Conservation (phyloP, 2,888 invertebrate genomes). For the Hylaea fasciaria region DNA sequence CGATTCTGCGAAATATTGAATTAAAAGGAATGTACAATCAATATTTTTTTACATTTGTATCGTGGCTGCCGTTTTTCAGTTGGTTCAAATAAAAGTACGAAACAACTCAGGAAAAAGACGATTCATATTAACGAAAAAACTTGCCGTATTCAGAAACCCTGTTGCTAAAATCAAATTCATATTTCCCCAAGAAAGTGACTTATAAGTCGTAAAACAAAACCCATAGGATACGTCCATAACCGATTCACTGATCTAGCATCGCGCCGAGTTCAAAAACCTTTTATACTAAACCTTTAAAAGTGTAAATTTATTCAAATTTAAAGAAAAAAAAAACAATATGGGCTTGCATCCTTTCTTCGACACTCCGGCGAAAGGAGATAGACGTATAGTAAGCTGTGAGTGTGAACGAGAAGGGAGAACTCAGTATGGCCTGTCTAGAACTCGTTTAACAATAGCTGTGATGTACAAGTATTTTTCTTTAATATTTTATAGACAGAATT, state of each 20-base stretch:
- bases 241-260: conserved; percentile 45
- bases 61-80: too few relatives aligned
- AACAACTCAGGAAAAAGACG: too few relatives aligned
- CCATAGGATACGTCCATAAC: conserved; percentile 25
- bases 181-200: too few relatives aligned
- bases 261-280: conserved; percentile 65
- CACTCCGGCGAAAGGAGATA: conserved; percentile 46
- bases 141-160: too few relatives aligned
- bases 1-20: too few relatives aligned
- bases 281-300: conserved; percentile 64
- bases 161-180: too few relatives aligned
- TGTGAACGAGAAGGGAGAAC: conserved; percentile 43
- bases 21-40: too few relatives aligned
- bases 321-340: conserved; percentile 63
- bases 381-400: conserved; percentile 22
- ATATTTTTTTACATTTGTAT: too few relatives aligned
- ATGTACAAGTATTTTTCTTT: conserved; percentile 16
- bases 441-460: conserved; percentile 66
- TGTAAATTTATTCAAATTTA: conserved; percentile 83
- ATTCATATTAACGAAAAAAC: too few relatives aligned
- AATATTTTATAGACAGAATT: background rate
- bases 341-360: conserved; percentile 70
- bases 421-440: conserved; percentile 45
- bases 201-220: too few relatives aligned
- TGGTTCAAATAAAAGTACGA: too few relatives aligned